phyloP scores from a whole-genome alignment of 1,140 invertebrate genomes.

The Diabrotica virgifera region DNA sequence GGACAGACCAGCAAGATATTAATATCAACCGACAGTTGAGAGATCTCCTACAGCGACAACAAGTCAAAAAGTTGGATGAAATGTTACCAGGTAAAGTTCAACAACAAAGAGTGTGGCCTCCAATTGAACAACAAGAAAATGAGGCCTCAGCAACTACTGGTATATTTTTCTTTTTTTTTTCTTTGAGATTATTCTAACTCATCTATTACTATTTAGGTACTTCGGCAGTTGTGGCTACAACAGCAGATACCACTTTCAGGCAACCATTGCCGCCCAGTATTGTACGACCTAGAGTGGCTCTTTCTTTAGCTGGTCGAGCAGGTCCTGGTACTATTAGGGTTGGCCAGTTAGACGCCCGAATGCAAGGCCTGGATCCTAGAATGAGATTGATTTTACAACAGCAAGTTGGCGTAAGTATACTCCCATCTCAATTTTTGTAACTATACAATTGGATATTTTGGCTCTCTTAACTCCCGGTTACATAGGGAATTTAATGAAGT shows the following conservation, averaged over 20 bases:
- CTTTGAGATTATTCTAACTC: no score
- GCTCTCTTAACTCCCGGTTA: no score
- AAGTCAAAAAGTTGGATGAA: slow-evolving; percentile 44
- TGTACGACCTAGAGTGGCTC: slow-evolving; percentile 48
- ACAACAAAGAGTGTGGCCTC: slow-evolving; percentile 43
- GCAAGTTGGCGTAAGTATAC: slow-evolving; percentile 29
- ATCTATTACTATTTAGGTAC: background rate
- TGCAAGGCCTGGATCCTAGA: slow-evolving; percentile 53
- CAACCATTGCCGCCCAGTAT: slow-evolving; percentile 58
- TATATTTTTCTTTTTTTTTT: background rate
- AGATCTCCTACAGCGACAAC: slow-evolving; percentile 74
- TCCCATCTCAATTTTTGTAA: no score
- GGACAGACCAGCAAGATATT: slow-evolving; percentile 50
- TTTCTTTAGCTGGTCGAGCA: slow-evolving; percentile 31
- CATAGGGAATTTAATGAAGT: no score
- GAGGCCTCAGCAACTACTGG: slow-evolving; percentile 30
- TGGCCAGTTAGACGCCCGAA: slow-evolving; percentile 34
- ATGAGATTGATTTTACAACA: slow-evolving; percentile 53
- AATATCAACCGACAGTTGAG: slow-evolving; percentile 73
- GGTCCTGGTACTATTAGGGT: slow-evolving; percentile 33
- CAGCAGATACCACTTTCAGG: slow-evolving; percentile 52
- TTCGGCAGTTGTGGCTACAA: slow-evolving; percentile 24
- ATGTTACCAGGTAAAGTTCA: slow-evolving; percentile 39
- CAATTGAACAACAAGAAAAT: slow-evolving; percentile 31
- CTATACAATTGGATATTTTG: no score